A percentile compares a stretch with the other conserved stretches of the same genome.
phyloP scores from a whole-genome alignment of 2,113 vertebrate genomes.

The Chaetodon auriga region DNA sequence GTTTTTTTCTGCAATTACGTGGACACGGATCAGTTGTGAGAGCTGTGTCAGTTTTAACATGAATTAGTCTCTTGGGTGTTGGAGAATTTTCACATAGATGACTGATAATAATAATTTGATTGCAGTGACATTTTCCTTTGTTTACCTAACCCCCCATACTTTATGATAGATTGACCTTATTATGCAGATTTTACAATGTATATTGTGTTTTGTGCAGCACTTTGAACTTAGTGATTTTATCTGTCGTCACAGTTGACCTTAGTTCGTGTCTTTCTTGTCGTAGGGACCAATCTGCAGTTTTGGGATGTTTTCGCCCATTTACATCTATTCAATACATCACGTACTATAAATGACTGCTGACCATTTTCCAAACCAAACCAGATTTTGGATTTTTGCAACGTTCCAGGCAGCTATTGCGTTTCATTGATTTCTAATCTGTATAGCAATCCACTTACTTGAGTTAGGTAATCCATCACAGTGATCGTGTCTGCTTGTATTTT shows the following conservation, averaged over 20 bases:
- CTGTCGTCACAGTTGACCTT: constrained; percentile 57
- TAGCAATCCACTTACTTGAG: not conserved
- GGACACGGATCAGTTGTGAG: not conserved
- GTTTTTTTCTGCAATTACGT: not conserved
- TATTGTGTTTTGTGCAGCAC: constrained; percentile 72
- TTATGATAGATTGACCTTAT: constrained; percentile 28
- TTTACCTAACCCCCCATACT: constrained; percentile 1
- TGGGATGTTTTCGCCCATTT: constrained; percentile 4
- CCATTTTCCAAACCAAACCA: not conserved
- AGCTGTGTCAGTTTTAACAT: constrained; percentile 5
- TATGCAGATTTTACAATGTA: constrained; percentile 24
- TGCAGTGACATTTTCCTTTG: constrained; percentile 66
- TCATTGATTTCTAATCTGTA: not conserved
- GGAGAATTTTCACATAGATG: constrained; percentile 16
- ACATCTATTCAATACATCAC: not conserved
- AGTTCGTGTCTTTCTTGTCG: constrained; percentile 30
- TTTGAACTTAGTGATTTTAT: constrained; percentile 68
- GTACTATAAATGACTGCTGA: not conserved
- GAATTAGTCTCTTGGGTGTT: constrained; percentile 25
- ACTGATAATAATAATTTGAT: constrained; percentile 34
- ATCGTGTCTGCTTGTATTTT: constrained; percentile 1
- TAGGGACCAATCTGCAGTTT: constrained; percentile 23
- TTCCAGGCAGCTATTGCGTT: not conserved
- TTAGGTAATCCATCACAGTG: not conserved
- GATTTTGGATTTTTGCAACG: not conserved